Evolutionary conservation across 1,140 invertebrate genomes (phyloP).

Genomic region (Hylaeus volcanicus): DNA sequence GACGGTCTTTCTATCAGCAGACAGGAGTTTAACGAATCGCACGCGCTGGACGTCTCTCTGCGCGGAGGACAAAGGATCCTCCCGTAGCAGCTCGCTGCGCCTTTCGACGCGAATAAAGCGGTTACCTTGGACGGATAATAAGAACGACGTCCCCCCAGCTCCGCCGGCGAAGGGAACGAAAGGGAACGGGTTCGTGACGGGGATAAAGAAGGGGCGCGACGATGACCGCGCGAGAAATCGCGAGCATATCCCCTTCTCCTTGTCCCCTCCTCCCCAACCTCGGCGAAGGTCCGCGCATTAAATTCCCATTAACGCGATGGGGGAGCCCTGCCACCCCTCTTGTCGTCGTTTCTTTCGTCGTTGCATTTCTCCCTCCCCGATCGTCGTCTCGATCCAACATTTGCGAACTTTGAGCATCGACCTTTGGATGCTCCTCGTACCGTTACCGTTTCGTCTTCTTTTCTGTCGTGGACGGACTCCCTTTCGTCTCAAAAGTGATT

Average conservation of each 20-base stretch:
- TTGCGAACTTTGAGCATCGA: too few relatives aligned
- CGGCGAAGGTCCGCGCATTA: slow-evolving; percentile 16
- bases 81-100: slow-evolving; percentile 5
- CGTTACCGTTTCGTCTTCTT: too few relatives aligned
- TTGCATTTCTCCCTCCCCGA: neutral
- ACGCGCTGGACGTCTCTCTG: slow-evolving; percentile 10
- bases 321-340: neutral
- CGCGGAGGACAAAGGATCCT: neutral
- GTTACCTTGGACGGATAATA: slow-evolving; percentile 27
- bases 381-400: neutral
- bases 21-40: slow-evolving; percentile 14
- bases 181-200: neutral
- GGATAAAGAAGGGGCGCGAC: neutral
- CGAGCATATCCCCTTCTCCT: neutral
- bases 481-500: too few relatives aligned
- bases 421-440: too few relatives aligned
- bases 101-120: slow-evolving; percentile 19
- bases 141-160: slow-evolving; percentile 11
- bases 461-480: too few relatives aligned
- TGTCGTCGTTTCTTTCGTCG: neutral
- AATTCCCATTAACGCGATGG: slow-evolving; percentile 12
- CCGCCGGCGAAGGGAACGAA: neutral
- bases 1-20: slow-evolving; percentile 10
- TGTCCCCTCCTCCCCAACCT: neutral
- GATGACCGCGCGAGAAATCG: slow-evolving; percentile 5